Base-by-base conservation (phyloP, 2,888 invertebrate genomes). In the Alloscopus bannaensis region DNA sequence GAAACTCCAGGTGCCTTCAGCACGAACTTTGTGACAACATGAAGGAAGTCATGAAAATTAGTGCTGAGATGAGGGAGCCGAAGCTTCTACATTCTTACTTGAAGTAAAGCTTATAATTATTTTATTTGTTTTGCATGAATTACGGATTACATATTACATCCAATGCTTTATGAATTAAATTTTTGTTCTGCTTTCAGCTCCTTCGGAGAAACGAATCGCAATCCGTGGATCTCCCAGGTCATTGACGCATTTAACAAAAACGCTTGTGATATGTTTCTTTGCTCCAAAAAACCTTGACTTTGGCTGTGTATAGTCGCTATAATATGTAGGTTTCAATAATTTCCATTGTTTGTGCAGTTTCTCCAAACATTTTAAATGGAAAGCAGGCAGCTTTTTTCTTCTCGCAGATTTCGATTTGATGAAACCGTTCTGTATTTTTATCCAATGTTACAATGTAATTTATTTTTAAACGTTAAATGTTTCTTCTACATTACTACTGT, bases 1-100 rank as follows among this genome's bases (percentile, higher is more conserved):
- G 40, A 55, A 84, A 82, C 70, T 83, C 86, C 0, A 52, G 84
- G 73, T 86, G 86, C 42, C 50, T 86, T 4, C 86, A 86, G 69
- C 76, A 81, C 57, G 79, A 80, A 20, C 79, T 86, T 29, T 86
- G 86, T 45, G 75, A 81, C 22, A 85, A 81, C 28, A 69, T 85
- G 36, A 52, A 64, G 45, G 31, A 72, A 42, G 57, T 70, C 13
- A 65, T 13, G 4, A 52, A 55, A 16, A 36, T 77, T 52, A 52
- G 64, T 8, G 29, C 31, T 0, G 60, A 29, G 18, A 29, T 52
- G 24, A 28, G 42, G 16, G 24, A 65, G 16, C 29, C 76, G 3
- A 13, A 40, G 6, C 31, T 77, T 2, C 22, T 77, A 1, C 62
- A 69, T 42, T 22, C 1, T n/a, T 77, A 62, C 20, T 47, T 77